Percentiles rank a stretch among this genome's conserved stretches.
These are phyloP conservation scores for Styela clava DNA, from an alignment of 23 tunicate species.

Conservation along the genomic window DNA sequence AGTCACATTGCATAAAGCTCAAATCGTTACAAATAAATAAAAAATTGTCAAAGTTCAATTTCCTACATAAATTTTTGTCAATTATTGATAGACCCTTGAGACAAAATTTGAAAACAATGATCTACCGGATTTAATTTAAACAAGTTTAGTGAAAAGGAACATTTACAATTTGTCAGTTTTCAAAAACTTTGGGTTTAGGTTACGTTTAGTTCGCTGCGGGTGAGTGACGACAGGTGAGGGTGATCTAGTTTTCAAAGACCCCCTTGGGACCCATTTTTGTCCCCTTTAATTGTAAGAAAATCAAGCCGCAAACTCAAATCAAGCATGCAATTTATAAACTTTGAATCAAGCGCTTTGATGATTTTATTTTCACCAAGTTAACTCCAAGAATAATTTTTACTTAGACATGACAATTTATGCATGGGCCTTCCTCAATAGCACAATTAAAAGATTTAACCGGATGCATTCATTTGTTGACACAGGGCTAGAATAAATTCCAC, in stretches of 20 bases:
- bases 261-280: neutral
- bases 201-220: neutral
- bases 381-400: too few species aligned
- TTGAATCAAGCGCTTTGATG: neutral
- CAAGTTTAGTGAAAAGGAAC: neutral
- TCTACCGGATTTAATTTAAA: neutral
- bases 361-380: too few species aligned
- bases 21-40: too few species aligned
- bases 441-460: conserved; percentile 18
- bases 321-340: neutral
- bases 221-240: neutral
- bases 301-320: neutral
- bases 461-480: conserved; percentile 31
- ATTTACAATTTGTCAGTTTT: neutral
- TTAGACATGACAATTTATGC: too few species aligned
- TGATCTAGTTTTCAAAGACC: neutral
- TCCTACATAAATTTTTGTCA: neutral
- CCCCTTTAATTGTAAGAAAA: neutral
- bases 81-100: neutral
- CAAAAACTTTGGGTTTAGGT: neutral
- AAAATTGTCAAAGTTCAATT: too few species aligned
- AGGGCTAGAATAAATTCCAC: neutral
- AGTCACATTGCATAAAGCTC: too few species aligned
- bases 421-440: too few species aligned
- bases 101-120: neutral